phyloP scores from a whole-genome alignment of 2,113 vertebrate species.

The Megaceryle maxima region DNA sequence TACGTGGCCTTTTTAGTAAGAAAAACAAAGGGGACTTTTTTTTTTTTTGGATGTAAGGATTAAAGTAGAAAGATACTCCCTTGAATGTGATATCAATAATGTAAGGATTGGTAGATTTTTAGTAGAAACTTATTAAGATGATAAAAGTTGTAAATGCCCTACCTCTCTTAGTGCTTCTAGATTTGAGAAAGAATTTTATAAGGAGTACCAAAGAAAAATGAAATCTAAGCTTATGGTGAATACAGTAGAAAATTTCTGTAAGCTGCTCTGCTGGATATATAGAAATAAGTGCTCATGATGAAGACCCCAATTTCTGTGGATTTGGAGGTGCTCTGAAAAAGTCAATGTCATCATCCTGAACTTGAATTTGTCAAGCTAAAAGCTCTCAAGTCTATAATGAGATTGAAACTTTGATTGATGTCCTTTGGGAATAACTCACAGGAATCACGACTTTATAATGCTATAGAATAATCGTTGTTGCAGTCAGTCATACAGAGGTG shows the following conservation, averaged over 20 bases:
- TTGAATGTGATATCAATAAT: neutral
- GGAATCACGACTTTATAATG: neutral
- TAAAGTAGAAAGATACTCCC: neutral
- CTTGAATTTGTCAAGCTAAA: slow-evolving; percentile 25
- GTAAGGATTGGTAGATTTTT: neutral
- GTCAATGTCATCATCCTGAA: slow-evolving; percentile 13
- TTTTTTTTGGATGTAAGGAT: neutral
- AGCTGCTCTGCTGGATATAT: neutral
- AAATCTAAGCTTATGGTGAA: neutral
- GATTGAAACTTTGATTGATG: neutral
- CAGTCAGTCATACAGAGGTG: neutral
- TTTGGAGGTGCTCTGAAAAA: slow-evolving; percentile 18
- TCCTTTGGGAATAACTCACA: neutral
- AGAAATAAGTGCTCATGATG: neutral
- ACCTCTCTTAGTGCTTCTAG: neutral
- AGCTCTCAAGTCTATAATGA: slow-evolving; percentile 13
- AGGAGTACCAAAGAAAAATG: neutral
- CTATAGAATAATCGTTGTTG: neutral
- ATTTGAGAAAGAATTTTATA: neutral
- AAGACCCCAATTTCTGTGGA: neutral
- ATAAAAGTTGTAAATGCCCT: neutral
- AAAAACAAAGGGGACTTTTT: neutral
- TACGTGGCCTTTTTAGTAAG: neutral
- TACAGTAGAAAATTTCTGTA: neutral
- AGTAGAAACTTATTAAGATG: neutral